Evolutionary conservation across 2,113 vertebrate genomes (phyloP).

Genomic region (Hippocampus comes): DNA sequence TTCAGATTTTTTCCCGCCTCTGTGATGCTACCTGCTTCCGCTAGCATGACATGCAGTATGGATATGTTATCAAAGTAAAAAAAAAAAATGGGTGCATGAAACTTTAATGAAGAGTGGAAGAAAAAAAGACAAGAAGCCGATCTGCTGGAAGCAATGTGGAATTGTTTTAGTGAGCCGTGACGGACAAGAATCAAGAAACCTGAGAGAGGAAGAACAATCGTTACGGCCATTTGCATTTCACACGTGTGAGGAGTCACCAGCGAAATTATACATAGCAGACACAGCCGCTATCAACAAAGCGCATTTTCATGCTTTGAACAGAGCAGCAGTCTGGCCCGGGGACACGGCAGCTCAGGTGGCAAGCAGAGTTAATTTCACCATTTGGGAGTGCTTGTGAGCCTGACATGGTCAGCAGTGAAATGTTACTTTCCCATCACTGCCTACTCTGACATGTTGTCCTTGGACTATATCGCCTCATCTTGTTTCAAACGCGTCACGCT

Average conservation of each 20-base stretch:
- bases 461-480: conserved; percentile 42
- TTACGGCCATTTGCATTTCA: conserved; percentile 60
- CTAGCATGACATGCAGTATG: conserved; percentile 66
- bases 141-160: conserved; percentile 68
- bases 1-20: conserved; percentile 24
- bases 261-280: conserved; percentile 64
- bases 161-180: conserved; percentile 68
- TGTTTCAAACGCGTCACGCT: conserved; percentile 34
- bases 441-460: conserved; percentile 37
- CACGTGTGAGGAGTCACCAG: conserved; percentile 52
- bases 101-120: conserved; percentile 69
- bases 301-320: conserved; percentile 55
- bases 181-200: conserved; percentile 59
- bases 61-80: conserved; percentile 72
- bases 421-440: conserved; percentile 35
- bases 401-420: conserved; percentile 43
- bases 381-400: conserved; percentile 49
- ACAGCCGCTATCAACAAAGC: conserved; percentile 58
- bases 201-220: conserved; percentile 58
- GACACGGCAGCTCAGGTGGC: conserved; percentile 59
- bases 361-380: conserved; percentile 48
- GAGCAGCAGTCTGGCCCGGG: conserved; percentile 44
- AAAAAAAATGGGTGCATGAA: conserved; percentile 70
- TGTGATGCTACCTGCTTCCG: conserved; percentile 60
- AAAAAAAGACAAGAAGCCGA: conserved; percentile 59